A percentile compares a stretch with the other conserved stretches of the same genome.
These are phyloP conservation scores for Calypte anna DNA, from an alignment of 2,113 vertebrate genomes.

Conservation along the genomic window DNA sequence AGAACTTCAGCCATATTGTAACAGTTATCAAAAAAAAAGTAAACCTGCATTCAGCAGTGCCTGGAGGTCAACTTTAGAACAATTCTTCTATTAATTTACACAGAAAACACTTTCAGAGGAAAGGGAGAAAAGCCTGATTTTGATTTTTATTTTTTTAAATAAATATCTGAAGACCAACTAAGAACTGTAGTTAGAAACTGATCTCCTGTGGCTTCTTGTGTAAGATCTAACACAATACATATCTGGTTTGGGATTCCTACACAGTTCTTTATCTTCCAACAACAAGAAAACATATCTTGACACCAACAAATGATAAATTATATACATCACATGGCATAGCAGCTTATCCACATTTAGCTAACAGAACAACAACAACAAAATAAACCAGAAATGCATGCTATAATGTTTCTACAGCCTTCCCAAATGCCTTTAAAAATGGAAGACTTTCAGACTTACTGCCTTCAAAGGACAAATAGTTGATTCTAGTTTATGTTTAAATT, in stretches of 20 bases:
- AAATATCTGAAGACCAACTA: neutral
- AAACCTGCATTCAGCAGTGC: neutral
- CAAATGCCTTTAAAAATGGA: neutral
- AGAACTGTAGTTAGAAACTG: neutral
- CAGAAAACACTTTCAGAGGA: neutral
- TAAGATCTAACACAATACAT: neutral
- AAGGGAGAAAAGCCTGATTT: neutral
- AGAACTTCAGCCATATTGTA: neutral
- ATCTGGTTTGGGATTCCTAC: neutral
- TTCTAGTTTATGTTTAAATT: constrained; percentile 11
- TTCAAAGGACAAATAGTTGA: neutral
- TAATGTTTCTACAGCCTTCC: neutral
- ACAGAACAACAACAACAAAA: neutral
- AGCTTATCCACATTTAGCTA: neutral
- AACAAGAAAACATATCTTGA: neutral
- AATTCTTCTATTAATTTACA: neutral
- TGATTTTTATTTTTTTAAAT: neutral
- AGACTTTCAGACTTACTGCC: neutral
- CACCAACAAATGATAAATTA: neutral
- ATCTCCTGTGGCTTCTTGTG: neutral
- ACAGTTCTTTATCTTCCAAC: neutral
- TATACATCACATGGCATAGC: neutral
- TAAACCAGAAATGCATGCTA: neutral
- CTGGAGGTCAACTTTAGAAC: neutral
- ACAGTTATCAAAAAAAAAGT: rapidly evolving